Evolutionary conservation across 2,888 invertebrate genomes (phyloP).

Genomic region (Archips xylosteana): DNA sequence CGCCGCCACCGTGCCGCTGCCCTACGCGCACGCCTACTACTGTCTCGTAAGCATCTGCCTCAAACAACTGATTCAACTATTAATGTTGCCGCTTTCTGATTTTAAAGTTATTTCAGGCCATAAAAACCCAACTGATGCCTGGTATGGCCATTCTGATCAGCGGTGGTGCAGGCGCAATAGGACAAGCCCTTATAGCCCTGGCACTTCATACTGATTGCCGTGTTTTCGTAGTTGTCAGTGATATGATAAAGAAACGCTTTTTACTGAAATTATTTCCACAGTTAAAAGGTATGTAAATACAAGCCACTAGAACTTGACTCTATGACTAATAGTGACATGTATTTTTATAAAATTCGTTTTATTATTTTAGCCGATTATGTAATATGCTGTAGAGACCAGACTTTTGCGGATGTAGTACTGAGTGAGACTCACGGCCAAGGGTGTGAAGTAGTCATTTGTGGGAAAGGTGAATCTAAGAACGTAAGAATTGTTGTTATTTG

Average conservation of each 20-base stretch:
- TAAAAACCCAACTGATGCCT: slow-evolving; percentile 42
- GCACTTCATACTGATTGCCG: slow-evolving; percentile 58
- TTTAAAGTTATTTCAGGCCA: slow-evolving; percentile 32
- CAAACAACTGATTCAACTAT: slow-evolving; percentile 49
- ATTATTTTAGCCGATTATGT: slow-evolving; percentile 61
- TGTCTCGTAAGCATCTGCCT: slow-evolving; percentile 62
- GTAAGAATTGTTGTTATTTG: slow-evolving; percentile 50
- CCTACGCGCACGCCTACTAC: slow-evolving; percentile 86
- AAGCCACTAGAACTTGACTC: neutral
- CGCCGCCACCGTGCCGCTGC: slow-evolving; percentile 91
- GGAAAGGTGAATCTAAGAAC: slow-evolving; percentile 57
- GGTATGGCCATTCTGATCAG: slow-evolving; percentile 58
- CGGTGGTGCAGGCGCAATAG: slow-evolving; percentile 67
- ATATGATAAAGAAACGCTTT: slow-evolving; percentile 64
- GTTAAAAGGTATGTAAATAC: slow-evolving; percentile 56
- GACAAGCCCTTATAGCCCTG: slow-evolving; percentile 66
- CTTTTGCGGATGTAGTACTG: slow-evolving; percentile 55
- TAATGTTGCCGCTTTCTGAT: neutral
- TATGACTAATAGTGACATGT: neutral
- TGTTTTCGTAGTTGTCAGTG: slow-evolving; percentile 68
- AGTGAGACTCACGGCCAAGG: slow-evolving; percentile 51
- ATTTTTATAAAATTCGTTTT: neutral
- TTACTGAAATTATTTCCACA: slow-evolving; percentile 63
- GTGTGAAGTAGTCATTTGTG: slow-evolving; percentile 58
- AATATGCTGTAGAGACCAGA: slow-evolving; percentile 62